Percentiles rank a stretch among this genome's conserved stretches.
Evolutionary conservation across 2,113 vertebrate species (phyloP).

Genomic region (Urocitellus parryii): DNA sequence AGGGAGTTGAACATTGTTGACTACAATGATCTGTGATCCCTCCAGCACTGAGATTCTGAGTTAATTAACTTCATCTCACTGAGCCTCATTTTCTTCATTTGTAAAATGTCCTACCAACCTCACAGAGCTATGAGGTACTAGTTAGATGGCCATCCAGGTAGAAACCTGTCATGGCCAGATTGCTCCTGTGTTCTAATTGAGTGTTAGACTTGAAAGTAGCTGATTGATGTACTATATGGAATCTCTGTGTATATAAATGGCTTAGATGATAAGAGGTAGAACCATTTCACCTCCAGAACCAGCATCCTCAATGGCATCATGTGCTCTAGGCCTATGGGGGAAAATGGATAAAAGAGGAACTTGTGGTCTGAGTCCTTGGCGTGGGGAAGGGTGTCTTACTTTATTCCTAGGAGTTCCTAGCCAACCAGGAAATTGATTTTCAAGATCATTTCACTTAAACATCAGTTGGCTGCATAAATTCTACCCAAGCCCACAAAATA

Average conservation of each 20-base stretch:
- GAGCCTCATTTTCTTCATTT: not conserved
- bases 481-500: constrained; percentile 18
- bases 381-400: not conserved
- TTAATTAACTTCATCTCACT: constrained; percentile 11
- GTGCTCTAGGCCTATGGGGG: not conserved
- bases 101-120: not conserved
- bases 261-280: not conserved
- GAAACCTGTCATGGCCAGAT: not conserved
- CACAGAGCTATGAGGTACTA: not conserved
- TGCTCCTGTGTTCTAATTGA: not conserved
- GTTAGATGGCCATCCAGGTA: not conserved
- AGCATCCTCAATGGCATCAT: not conserved
- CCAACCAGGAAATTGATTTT: constrained; percentile 49
- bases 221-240: not conserved
- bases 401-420: constrained; percentile 17
- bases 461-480: constrained; percentile 51
- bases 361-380: constrained; percentile 1
- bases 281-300: not conserved
- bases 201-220: constrained; percentile 24
- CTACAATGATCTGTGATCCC: not conserved
- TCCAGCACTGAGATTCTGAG: not conserved
- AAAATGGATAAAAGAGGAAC: not conserved
- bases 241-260: not conserved
- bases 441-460: constrained; percentile 56
- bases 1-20: constrained; percentile 44